These are phyloP conservation scores for Sciurus carolinensis DNA, from an alignment of 2,797 vertebrate genomes.

Conservation along the genomic window DNA sequence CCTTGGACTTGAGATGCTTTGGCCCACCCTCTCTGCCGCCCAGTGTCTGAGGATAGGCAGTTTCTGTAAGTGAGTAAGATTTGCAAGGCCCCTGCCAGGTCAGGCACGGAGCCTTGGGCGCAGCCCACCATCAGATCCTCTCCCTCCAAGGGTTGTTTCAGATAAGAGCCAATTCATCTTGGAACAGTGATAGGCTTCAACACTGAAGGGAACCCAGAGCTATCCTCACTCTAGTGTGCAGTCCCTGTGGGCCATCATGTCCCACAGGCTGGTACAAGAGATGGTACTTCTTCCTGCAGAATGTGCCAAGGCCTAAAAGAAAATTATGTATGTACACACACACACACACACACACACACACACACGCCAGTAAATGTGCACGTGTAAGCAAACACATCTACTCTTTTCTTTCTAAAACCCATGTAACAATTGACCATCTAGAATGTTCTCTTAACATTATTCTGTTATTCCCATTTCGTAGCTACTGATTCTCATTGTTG, in stretches of 20 bases:
- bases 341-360: not conserved
- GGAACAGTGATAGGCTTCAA: not conserved
- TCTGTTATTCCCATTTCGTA: not conserved
- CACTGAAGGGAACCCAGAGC: not conserved
- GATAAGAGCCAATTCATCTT: conserved; percentile 23
- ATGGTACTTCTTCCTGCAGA: not conserved
- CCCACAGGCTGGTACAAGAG: not conserved
- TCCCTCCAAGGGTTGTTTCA: not conserved
- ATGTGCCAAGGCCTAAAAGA: not conserved
- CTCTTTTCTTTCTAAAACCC: not conserved
- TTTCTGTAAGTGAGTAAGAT: not conserved
- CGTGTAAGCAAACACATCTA: not conserved
- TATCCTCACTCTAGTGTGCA: not conserved
- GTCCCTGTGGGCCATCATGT: not conserved
- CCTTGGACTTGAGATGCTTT: not conserved
- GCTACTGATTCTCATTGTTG: not conserved
- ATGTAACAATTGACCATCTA: not conserved
- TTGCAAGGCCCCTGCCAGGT: not conserved
- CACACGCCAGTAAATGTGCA: not conserved
- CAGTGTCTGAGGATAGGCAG: not conserved
- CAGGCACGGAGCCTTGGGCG: fast-evolving
- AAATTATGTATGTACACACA: not conserved
- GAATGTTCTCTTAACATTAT: not conserved
- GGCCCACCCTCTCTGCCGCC: not conserved
- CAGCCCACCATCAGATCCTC: not conserved